Conservation (phyloP, 2,888 invertebrate species). For the Dioctria rufipes region DNA sequence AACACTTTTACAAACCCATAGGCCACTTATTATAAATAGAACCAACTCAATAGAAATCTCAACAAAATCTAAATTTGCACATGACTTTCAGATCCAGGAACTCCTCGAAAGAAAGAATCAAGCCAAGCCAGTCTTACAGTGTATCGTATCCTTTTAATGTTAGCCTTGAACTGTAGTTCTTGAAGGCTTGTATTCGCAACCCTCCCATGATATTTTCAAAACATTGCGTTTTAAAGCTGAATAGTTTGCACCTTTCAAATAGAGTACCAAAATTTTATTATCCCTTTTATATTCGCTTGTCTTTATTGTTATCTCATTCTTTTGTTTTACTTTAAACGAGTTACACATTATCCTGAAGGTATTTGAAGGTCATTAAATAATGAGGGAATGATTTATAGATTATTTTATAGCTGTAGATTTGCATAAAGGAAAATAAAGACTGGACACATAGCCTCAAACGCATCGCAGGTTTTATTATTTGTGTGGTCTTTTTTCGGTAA, state of each 20-base stretch:
- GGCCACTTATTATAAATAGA: background rate
- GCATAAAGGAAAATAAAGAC: background rate
- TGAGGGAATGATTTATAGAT: conserved; percentile 14
- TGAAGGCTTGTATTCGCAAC: conserved; percentile 11
- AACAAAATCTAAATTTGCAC: background rate
- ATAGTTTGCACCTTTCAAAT: background rate
- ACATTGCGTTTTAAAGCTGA: conserved; percentile 22
- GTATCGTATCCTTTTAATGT: conserved; percentile 12
- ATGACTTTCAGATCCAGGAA: background rate
- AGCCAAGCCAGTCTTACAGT: background rate
- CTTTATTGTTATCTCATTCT: background rate
- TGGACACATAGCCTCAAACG: too few relatives aligned
- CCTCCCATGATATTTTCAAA: conserved; percentile 32
- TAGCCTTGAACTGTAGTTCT: conserved; percentile 38
- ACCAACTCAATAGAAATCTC: background rate
- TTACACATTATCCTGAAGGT: conserved; percentile 1
- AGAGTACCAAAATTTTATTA: conserved; percentile 4
- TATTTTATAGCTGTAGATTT: conserved; percentile 1
- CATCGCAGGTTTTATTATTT: too few relatives aligned
- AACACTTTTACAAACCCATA: background rate
- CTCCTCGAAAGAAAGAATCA: background rate
- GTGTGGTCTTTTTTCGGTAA: too few relatives aligned
- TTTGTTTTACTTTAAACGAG: conserved; percentile 39
- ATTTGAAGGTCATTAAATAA: conserved; percentile 22
- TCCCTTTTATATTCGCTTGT: background rate